Percentiles rank a stretch among this genome's conserved stretches.
These are phyloP conservation scores for Sebastes trivittatus DNA, from an alignment of 2,797 vertebrate genomes.

Conservation along the genomic window DNA sequence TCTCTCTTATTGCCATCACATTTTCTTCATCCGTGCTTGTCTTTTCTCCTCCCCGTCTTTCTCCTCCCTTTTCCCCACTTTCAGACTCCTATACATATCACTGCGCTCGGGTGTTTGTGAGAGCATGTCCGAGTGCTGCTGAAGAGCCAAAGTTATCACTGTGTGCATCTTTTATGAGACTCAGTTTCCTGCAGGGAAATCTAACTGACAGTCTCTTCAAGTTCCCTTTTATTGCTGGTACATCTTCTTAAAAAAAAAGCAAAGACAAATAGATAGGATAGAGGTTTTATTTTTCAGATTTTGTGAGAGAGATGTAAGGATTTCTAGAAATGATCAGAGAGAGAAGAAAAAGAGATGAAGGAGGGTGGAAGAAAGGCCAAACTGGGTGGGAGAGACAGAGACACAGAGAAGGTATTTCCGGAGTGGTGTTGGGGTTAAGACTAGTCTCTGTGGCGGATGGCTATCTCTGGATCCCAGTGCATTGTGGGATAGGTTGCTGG, in stretches of 20 bases:
- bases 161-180: constrained; percentile 20
- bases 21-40: constrained; percentile 3
- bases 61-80: neutral
- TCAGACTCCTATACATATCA: neutral
- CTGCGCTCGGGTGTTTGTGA: neutral
- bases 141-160: constrained; percentile 2
- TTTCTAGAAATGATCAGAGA: constrained; percentile 11
- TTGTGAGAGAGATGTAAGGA: neutral
- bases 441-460: constrained; percentile 66
- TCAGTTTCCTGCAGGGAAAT: constrained; percentile 15
- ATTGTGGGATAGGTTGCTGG: constrained; percentile 64
- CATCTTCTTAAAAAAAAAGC: neutral
- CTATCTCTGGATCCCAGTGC: constrained; percentile 71
- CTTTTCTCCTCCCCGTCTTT: neutral
- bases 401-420: constrained; percentile 80
- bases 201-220: neutral
- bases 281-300: constrained; percentile 3
- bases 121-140: neutral
- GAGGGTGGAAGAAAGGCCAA: constrained; percentile 47
- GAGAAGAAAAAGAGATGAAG: constrained; percentile 18
- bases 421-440: constrained; percentile 71
- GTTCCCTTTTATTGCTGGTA: neutral
- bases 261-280: neutral
- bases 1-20: neutral
- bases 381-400: constrained; percentile 63